These are phyloP conservation scores for Gonatopus flavifemur DNA, from an alignment of 1,140 invertebrate species.

Conservation along the genomic window DNA sequence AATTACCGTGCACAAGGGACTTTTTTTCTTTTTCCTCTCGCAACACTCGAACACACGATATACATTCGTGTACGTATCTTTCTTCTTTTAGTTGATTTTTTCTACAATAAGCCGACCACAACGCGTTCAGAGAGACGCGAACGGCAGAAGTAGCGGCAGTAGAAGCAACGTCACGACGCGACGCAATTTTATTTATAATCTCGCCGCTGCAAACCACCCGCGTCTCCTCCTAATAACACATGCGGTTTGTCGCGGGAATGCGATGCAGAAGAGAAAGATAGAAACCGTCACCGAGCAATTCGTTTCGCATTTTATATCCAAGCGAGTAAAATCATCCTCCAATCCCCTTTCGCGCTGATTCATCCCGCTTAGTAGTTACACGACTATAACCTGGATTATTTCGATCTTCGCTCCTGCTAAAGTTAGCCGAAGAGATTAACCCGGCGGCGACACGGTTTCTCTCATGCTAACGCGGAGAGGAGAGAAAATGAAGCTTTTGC, in stretches of 20 bases:
- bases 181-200: slow-evolving; percentile 60
- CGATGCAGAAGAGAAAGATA: slow-evolving; percentile 23
- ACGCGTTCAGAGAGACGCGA: slow-evolving; percentile 27
- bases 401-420: slow-evolving; percentile 42
- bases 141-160: slow-evolving; percentile 7
- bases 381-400: slow-evolving; percentile 42
- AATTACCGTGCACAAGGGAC: slow-evolving; percentile 48
- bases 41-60: not conserved
- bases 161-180: slow-evolving; percentile 39
- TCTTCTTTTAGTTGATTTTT: too few relatives aligned
- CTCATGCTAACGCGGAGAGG: not conserved
- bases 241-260: slow-evolving; percentile 26
- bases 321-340: slow-evolving; percentile 15
- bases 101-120: slow-evolving; percentile 31
- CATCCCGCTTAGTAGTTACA: slow-evolving; percentile 22
- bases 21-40: not conserved
- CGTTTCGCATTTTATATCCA: slow-evolving; percentile 52
- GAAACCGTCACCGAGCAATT: slow-evolving; percentile 37
- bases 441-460: slow-evolving; percentile 20
- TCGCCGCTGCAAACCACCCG: slow-evolving; percentile 39
- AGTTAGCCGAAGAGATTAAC: slow-evolving; percentile 39
- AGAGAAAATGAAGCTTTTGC: not conserved
- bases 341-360: slow-evolving; percentile 19
- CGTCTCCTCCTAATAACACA: too few relatives aligned
- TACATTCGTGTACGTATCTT: not conserved